These are phyloP conservation scores for Rattus norvegicus DNA, from an alignment of 2,113 vertebrate species.

Conservation along the genomic window GRCr8 NC_086037.1:2397501-2398000, in stretches of 20 bases:
- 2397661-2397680: not conserved
- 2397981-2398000: not conserved
- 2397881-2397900: not conserved
- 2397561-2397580: not conserved
- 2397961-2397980: not conserved
- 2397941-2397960: not conserved
- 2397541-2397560: not conserved
- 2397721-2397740: not conserved
- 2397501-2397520: not conserved
- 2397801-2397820: not conserved
- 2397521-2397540: not conserved
- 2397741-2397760: not conserved
- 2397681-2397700: not conserved
- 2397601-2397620: no score
- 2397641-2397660: not conserved
- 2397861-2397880: not conserved
- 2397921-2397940: not conserved
- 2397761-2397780: not conserved
- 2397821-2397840: not conserved
- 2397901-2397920: not conserved
- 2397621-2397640: not conserved
- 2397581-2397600: not conserved
- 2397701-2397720: not conserved
- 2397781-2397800: no score
- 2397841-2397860: not conserved